Evolutionary conservation across 2,113 vertebrate species (phyloP), one percentile per base, ranked within the genome.

Genomic region (Phoxinus phoxinus): DNA sequence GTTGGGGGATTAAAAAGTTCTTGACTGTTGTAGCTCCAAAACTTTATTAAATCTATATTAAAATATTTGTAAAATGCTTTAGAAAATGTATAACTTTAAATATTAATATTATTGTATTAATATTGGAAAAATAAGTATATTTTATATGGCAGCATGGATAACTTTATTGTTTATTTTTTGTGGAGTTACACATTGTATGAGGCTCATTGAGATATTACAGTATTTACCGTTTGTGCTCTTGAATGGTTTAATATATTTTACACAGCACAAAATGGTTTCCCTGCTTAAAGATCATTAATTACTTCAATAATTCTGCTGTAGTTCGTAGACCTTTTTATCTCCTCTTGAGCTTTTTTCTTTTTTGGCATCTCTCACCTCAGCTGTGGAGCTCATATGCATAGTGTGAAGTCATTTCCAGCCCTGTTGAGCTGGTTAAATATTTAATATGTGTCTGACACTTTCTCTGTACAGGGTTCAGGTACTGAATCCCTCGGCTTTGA

Each of bases 401-500:
- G 46, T 69, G 59, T 71, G 77, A 44, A 71, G 37, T 79, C 32
- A 41, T 59, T 79, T 59, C 76, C 61, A 48, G 11, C 30, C 0
- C 73, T 74, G 61, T 73, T 71, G 82, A 41, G 58, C 65, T 75
- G 41, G 48, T 58, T 84, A 32, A 88, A 88, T 86, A 80, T 88
- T 86, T 84, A 75, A 86, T 76, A 63, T 65, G 65, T 84, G 53
- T 75, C 44, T 59, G 48, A 76, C 81, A 77, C 75, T 80, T 81
- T 74, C 41, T 30, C 73, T 51, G 46, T 41, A 63, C n/a, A 74
- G 82, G 46, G 48, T 67, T 81, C 73, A 85, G 71, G 77, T 51
- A 51, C 53, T 27, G 32, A 84, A 84, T 84, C 76, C 46, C 76
- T n/a, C 32, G 17, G 46, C 61, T 84, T 81, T 77, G 58, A 72